Evolutionary conservation across 2,113 vertebrate species (phyloP).

Genomic region (Piliocolobus tephrosceles): DNA sequence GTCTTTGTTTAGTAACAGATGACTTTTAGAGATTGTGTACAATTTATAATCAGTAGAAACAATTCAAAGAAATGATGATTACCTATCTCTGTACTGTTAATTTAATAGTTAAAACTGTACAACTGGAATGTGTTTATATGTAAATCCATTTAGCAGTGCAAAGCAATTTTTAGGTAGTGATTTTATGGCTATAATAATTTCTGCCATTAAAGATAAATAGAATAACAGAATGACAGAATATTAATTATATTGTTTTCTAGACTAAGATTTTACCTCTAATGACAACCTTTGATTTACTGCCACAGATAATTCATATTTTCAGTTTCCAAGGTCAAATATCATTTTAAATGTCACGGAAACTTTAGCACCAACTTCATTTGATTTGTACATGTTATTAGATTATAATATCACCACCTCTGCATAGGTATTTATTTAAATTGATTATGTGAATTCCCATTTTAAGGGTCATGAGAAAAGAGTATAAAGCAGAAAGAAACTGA

Average conservation of each 20-base stretch:
- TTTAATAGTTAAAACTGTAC: conserved; percentile 40
- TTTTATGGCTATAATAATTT: conserved; percentile 27
- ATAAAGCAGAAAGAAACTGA: background rate
- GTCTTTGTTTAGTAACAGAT: conserved; percentile 34
- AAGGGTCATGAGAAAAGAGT: background rate
- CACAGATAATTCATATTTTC: conserved; percentile 32
- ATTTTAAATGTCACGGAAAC: conserved; percentile 39
- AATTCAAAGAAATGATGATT: conserved; percentile 40
- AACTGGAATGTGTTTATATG: background rate
- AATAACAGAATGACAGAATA: conserved; percentile 39
- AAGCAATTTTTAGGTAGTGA: background rate
- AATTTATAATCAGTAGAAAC: background rate
- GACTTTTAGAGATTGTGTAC: conserved; percentile 10
- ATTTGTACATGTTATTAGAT: conserved; percentile 18
- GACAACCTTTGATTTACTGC: background rate
- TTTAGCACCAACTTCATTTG: conserved; percentile 46
- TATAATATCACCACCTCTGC: background rate
- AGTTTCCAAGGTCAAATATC: conserved; percentile 46
- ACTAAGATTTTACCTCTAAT: conserved; percentile 43
- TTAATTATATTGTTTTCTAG: conserved; percentile 43
- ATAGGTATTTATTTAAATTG: background rate
- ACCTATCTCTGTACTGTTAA: conserved; percentile 4
- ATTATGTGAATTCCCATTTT: conserved; percentile 24
- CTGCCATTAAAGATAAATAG: conserved; percentile 41
- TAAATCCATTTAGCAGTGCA: conserved; percentile 14